A percentile compares a stretch with the other conserved stretches of the same genome.
Conservation (phyloP, 2,888 invertebrate genomes). For the Mellilla xanthometata region DNA sequence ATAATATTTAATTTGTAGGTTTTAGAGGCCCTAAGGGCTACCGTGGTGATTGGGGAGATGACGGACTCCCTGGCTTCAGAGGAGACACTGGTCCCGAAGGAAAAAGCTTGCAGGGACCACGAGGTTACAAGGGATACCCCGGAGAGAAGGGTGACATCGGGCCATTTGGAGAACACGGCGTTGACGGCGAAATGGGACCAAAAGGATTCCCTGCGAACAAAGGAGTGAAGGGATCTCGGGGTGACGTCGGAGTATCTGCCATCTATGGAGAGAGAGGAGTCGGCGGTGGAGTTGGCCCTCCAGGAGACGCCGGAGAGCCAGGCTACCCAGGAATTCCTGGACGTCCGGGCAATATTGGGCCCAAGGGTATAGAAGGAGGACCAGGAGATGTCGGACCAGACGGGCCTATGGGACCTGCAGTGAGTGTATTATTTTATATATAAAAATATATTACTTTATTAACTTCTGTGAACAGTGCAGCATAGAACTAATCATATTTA, state of each 20-base stretch:
- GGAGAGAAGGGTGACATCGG: conserved; percentile 86
- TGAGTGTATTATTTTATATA: conserved; percentile 39
- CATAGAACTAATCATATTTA: too few species aligned
- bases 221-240: conserved; percentile 80
- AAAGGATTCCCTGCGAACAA: conserved; percentile 85
- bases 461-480: not conserved
- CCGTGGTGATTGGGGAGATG: conserved; percentile 57
- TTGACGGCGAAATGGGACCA: conserved; percentile 69
- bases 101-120: conserved; percentile 50
- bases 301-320: conserved; percentile 81
- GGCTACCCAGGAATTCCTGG: conserved; percentile 83
- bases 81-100: conserved; percentile 68
- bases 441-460: too few species aligned
- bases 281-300: conserved; percentile 62
- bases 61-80: conserved; percentile 54
- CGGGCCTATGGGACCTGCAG: conserved; percentile 82
- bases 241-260: conserved; percentile 68
- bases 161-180: conserved; percentile 84
- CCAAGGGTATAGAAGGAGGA: conserved; percentile 63
- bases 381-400: conserved; percentile 82
- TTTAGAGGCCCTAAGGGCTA: conserved; percentile 53
- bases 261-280: conserved; percentile 63
- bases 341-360: conserved; percentile 70
- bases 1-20: conserved; percentile 43
- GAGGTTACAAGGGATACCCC: conserved; percentile 85